phyloP scores from a whole-genome alignment of 1,140 invertebrate genomes.

The Rhysida immarginata region DNA sequence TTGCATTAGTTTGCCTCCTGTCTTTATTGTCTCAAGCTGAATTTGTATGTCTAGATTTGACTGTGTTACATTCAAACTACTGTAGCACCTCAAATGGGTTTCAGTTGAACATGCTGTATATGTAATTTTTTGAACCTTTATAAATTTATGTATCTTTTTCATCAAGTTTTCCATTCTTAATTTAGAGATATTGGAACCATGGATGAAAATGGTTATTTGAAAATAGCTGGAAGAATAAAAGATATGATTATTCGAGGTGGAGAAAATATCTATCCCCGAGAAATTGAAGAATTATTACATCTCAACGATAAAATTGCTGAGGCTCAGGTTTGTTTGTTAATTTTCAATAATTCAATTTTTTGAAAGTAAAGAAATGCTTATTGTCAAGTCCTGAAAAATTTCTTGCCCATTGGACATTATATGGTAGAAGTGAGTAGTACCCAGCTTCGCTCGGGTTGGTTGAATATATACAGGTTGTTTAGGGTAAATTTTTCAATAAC shows the following conservation, averaged over 20 bases:
- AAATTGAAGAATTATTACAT: slow-evolving; percentile 39
- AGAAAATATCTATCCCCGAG: slow-evolving; percentile 40
- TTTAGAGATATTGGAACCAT: slow-evolving; percentile 37
- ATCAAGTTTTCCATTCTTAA: too few relatives aligned
- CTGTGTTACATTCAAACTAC: background rate
- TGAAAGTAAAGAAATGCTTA: too few relatives aligned
- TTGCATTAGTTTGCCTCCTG: background rate
- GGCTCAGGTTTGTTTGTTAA: too few relatives aligned
- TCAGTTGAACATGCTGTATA: background rate
- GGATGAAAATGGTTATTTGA: slow-evolving; percentile 36
- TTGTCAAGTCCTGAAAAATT: too few relatives aligned
- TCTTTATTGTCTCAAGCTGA: background rate
- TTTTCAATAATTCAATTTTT: too few relatives aligned
- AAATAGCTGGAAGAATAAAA: slow-evolving; percentile 37
- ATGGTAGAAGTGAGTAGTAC: too few relatives aligned
- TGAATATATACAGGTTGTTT: too few relatives aligned
- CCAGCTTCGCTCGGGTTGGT: too few relatives aligned
- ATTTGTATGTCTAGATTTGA: background rate
- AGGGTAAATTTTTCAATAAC: too few relatives aligned
- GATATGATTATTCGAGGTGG: slow-evolving; percentile 43
- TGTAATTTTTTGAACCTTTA: too few relatives aligned
- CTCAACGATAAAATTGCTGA: slow-evolving; percentile 35
- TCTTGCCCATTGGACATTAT: too few relatives aligned
- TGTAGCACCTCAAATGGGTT: background rate
- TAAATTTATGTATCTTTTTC: too few relatives aligned